phyloP scores from a whole-genome alignment of 1,140 invertebrate species.

The Penaeus indicus region DNA sequence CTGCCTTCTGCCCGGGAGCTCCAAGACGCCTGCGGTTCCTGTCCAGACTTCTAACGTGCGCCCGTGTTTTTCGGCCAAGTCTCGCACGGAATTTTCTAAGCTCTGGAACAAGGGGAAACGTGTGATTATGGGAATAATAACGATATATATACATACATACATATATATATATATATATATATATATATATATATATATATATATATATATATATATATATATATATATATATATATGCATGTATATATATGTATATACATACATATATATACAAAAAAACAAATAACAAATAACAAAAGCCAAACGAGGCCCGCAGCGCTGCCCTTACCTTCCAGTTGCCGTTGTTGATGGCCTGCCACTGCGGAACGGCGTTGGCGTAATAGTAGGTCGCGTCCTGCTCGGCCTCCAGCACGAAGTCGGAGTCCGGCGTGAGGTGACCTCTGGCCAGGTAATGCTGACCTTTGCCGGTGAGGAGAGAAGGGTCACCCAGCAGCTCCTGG shows the following conservation, averaged over 20 bases:
- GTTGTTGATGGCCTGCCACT: slow-evolving; percentile 68
- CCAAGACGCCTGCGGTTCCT: slow-evolving; percentile 24
- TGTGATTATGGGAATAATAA: neutral
- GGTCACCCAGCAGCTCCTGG: slow-evolving; percentile 2
- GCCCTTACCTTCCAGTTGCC: slow-evolving; percentile 79
- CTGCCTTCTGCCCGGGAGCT: slow-evolving; percentile 6
- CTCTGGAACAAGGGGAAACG: neutral
- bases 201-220: too few relatives aligned
- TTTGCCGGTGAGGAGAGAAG: slow-evolving; percentile 22
- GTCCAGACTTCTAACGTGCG: slow-evolving; percentile 36
- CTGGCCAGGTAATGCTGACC: slow-evolving; percentile 65
- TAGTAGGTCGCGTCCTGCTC: slow-evolving; percentile 68
- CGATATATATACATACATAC: too few relatives aligned
- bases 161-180: too few relatives aligned
- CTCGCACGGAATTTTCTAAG: slow-evolving; percentile 34
- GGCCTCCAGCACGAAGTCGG: slow-evolving; percentile 66
- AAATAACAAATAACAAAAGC: neutral
- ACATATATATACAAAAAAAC: neutral
- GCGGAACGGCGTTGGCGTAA: slow-evolving; percentile 67
- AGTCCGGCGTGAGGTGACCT: slow-evolving; percentile 68
- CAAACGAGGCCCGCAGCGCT: too few relatives aligned
- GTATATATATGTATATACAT: too few relatives aligned
- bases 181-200: too few relatives aligned
- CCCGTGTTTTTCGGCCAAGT: slow-evolving; percentile 18
- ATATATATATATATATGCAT: too few relatives aligned